phyloP scores from a whole-genome alignment of 2,888 invertebrate genomes.

The Ptilodon capucinus region DNA sequence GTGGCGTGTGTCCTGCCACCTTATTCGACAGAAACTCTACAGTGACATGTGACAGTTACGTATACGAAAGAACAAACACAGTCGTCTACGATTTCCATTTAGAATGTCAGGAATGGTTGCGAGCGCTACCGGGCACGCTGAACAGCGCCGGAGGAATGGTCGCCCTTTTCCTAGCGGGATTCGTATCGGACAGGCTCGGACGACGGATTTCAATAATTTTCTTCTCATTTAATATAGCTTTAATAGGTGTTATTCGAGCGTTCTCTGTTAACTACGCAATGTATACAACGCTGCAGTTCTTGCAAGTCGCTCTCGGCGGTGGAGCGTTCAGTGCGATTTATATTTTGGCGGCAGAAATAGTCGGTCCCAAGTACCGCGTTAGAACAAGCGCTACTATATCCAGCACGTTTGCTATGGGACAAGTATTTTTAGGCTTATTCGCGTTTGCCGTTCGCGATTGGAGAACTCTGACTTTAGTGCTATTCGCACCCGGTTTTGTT shows the following conservation, averaged over 20 bases:
- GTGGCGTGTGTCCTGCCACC: conserved; percentile 46
- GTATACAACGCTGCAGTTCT: conserved; percentile 65
- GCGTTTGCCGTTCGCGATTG: conserved; percentile 88
- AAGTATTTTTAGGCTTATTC: conserved; percentile 85
- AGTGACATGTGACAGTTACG: conserved; percentile 58
- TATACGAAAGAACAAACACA: conserved; percentile 63
- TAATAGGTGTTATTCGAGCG: conserved; percentile 63
- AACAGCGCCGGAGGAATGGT: conserved; percentile 88
- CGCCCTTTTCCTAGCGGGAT: conserved; percentile 86
- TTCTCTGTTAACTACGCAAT: conserved; percentile 71
- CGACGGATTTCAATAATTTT: conserved; percentile 64
- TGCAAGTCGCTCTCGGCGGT: conserved; percentile 70
- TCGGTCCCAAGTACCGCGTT: conserved; percentile 88
- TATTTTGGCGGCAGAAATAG: conserved; percentile 87
- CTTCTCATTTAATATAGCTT: conserved; percentile 65
- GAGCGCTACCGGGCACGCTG: conserved; percentile 88
- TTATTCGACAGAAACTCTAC: conserved; percentile 57
- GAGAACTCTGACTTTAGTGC: conserved; percentile 84
- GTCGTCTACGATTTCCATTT: conserved; percentile 70
- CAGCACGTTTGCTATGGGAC: conserved; percentile 88
- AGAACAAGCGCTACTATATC: conserved; percentile 87
- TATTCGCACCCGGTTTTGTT: conserved; percentile 86
- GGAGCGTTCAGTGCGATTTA: conserved; percentile 72
- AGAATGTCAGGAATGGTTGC: conserved; percentile 85
- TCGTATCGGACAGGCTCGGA: conserved; percentile 85